These are phyloP conservation scores for Ceyx erithaca DNA, from an alignment of 2,797 vertebrate genomes.

Conservation along the genomic window DNA sequence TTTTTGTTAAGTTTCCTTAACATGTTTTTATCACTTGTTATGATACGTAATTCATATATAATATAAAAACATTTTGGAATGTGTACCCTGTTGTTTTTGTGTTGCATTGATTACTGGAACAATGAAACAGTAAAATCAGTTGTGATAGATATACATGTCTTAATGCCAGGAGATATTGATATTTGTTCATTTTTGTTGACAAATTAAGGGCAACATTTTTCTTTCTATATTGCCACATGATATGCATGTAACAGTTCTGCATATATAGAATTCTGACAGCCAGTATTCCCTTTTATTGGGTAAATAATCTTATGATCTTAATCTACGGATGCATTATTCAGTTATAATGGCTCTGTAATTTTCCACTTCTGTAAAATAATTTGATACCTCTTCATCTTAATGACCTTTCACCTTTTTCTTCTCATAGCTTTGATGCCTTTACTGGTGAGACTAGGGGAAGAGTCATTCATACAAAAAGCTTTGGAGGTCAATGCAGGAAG, in stretches of 20 bases:
- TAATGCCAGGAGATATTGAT: not conserved
- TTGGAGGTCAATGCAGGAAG: conserved; percentile 92
- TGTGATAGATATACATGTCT: conserved; percentile 12
- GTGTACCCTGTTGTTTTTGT: not conserved
- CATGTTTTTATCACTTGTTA: not conserved
- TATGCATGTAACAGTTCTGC: not conserved
- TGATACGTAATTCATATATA: not conserved
- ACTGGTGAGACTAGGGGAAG: conserved; percentile 81
- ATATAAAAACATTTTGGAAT: not conserved
- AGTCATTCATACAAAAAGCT: conserved; percentile 91
- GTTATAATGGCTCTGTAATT: not conserved
- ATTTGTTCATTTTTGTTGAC: not conserved
- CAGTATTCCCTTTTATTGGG: not conserved
- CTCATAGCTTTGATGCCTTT: conserved; percentile 76
- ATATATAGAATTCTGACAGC: not conserved
- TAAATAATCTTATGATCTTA: not conserved
- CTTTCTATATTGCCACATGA: not conserved
- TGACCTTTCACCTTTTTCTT: not conserved
- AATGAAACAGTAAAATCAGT: conserved; percentile 11
- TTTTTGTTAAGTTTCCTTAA: not conserved
- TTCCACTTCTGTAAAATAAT: not conserved
- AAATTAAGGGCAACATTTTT: not conserved
- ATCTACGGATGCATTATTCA: not conserved
- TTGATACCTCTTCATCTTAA: not conserved
- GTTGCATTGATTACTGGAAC: conserved; percentile 10